Percentiles rank a stretch among this genome's conserved stretches.
phyloP scores from a whole-genome alignment of 1,140 invertebrate species.

The Notospermus geniculatus region DNA sequence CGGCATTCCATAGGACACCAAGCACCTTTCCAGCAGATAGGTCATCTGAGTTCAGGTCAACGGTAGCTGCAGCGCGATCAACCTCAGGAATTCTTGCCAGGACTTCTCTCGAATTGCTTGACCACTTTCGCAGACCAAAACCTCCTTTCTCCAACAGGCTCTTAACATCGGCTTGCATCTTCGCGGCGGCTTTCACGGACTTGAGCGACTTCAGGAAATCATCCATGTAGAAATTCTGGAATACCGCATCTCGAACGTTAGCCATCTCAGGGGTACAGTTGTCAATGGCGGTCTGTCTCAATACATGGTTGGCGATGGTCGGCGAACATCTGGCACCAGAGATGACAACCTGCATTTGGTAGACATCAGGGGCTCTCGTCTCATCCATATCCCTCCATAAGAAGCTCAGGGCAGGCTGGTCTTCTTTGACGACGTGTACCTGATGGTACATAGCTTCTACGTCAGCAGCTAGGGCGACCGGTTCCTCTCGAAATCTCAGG shows the following conservation, averaged over 20 bases:
- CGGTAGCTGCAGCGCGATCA: too few species aligned
- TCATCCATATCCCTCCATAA: background rate
- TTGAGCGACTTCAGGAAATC: background rate
- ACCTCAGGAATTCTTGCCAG: background rate
- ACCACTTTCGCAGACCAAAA: background rate
- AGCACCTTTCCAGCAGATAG: too few species aligned
- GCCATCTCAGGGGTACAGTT: background rate
- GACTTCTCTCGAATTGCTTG: background rate
- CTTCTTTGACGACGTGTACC: background rate
- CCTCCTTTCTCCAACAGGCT: background rate
- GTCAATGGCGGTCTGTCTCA: background rate
- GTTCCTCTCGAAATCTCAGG: background rate
- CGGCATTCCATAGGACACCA: too few species aligned
- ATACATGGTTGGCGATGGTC: background rate
- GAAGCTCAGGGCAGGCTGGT: background rate
- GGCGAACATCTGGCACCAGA: background rate
- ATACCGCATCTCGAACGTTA: background rate
- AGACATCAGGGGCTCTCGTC: background rate
- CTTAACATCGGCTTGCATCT: background rate
- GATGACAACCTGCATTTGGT: background rate
- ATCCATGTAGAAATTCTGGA: too few species aligned
- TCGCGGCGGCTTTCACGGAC: background rate
- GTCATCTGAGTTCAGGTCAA: too few species aligned
- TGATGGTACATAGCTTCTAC: constrained; percentile 5
- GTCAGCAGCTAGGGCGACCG: constrained; percentile 10